Evolutionary conservation across 2,888 invertebrate genomes (phyloP).

Genomic region (Pherbina coryleti): DNA sequence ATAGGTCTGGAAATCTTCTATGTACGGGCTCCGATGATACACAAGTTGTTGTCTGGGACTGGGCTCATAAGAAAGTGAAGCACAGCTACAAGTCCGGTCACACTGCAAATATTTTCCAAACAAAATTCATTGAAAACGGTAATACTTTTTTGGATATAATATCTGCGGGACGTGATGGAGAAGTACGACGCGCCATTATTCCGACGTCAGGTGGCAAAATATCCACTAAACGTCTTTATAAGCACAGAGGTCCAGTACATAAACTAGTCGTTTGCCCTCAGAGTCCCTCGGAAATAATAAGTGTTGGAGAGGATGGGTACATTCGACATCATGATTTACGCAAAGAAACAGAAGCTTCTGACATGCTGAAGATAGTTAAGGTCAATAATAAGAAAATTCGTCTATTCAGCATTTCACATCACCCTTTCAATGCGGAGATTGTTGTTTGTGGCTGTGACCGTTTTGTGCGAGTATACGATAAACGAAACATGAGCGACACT

Average conservation of each 20-base stretch:
- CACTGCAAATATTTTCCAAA: constrained; percentile 89
- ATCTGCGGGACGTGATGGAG: constrained; percentile 90
- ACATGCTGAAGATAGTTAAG: constrained; percentile 73
- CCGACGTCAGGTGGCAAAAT: constrained; percentile 71
- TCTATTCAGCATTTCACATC: constrained; percentile 89
- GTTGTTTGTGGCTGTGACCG: constrained; percentile 87
- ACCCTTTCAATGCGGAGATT: constrained; percentile 85
- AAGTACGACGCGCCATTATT: constrained; percentile 77
- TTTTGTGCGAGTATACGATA: constrained; percentile 82
- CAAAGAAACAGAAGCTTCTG: constrained; percentile 67
- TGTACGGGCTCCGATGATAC: constrained; percentile 94
- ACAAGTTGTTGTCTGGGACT: constrained; percentile 90
- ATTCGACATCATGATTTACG: constrained; percentile 87
- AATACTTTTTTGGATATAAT: constrained; percentile 83
- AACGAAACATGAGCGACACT: constrained; percentile 72
- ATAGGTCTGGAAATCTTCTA: constrained; percentile 77
- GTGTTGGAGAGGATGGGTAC: constrained; percentile 90
- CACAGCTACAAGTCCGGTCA: constrained; percentile 85
- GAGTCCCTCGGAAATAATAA: constrained; percentile 83
- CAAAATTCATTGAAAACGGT: constrained; percentile 82
- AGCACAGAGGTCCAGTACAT: constrained; percentile 84
- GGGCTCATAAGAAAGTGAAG: constrained; percentile 79
- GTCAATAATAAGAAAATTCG: constrained; percentile 72
- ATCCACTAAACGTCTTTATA: constrained; percentile 72
- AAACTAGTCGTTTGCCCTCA: constrained; percentile 84